phyloP scores from a whole-genome alignment of 2,113 vertebrate genomes.

The Eulacestoma nigropectus region DNA sequence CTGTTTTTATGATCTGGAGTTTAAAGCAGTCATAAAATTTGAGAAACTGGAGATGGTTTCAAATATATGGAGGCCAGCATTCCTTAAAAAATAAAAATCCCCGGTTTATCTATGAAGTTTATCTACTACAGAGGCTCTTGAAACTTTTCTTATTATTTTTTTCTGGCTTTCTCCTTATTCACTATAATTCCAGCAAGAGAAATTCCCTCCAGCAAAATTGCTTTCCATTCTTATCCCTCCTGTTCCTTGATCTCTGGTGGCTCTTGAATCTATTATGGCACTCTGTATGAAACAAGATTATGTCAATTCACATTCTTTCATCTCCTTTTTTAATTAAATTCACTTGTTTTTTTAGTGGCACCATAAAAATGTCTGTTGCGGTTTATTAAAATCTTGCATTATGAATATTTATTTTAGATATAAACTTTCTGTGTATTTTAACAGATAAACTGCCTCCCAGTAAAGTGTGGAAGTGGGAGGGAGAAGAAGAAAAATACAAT shows the following conservation, averaged over 20 bases:
- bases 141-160: background rate
- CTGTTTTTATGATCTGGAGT: background rate
- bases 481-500: background rate
- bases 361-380: background rate
- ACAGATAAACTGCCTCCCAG: background rate
- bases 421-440: constrained; percentile 2
- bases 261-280: constrained; percentile 15
- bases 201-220: constrained; percentile 18
- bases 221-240: background rate
- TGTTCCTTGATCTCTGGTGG: constrained; percentile 11
- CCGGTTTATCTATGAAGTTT: background rate
- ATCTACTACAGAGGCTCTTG: background rate
- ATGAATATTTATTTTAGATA: constrained; percentile 52
- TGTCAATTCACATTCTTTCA: constrained; percentile 46
- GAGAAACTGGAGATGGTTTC: background rate
- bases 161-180: background rate
- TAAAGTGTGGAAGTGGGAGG: background rate
- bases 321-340: constrained; percentile 57
- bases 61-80: background rate
- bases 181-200: background rate
- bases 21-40: constrained; percentile 15
- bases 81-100: background rate
- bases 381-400: constrained; percentile 39
- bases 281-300: constrained; percentile 8
- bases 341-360: constrained; percentile 8